Evolutionary conservation across 2,797 vertebrate species (phyloP), one percentile per base, ranked within the genome.

Genomic region (Crotalus adamanteus): DNA sequence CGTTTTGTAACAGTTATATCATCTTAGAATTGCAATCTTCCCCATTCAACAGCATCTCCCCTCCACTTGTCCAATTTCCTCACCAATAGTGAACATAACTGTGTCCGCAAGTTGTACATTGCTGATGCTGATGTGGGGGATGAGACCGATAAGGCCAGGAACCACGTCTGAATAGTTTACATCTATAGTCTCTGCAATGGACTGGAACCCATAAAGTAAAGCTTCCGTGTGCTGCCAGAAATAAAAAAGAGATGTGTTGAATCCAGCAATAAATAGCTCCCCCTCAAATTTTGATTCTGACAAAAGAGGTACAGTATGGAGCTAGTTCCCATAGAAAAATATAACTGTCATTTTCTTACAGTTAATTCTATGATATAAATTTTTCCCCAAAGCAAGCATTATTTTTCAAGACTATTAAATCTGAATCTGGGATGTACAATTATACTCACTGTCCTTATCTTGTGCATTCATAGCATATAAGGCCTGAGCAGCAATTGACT

Each of bases 61-160:
- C 73, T 13, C 61, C 25, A 37, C 20, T 47, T 87, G 6, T 37
- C 89, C 31, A 25, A 31, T 92, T 9, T 59, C 31, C 98, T 98
- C 96, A 99, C 99, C 99, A 0, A 99, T 99, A 25, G 99, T 99
- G 97, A 99, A 99, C 99, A 99, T 99, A 96, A 99, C 99, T 0
- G 99, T 99, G 96, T 99, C 99, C 0, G 99, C 99, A 56, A 99
- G 98, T 96, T 99, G 99, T 94, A 99, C 98, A 0, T 99, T 99
- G 98, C 98, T 99, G 98, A 99, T 99, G 98, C 96, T 99, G 97
- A 99, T 99, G 92, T 99, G 97, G 47, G 99, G 99, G 95, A 99
- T 99, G 96, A 99, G 99, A 88, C 99, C 99, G 3, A 99, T 99
- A 93, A 99, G 98, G 42, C 99, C 99, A 0, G 99, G 99, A 95